Conservation (phyloP, 2,797 vertebrate genomes). For the Mormyrus hasselquistii region DNA sequence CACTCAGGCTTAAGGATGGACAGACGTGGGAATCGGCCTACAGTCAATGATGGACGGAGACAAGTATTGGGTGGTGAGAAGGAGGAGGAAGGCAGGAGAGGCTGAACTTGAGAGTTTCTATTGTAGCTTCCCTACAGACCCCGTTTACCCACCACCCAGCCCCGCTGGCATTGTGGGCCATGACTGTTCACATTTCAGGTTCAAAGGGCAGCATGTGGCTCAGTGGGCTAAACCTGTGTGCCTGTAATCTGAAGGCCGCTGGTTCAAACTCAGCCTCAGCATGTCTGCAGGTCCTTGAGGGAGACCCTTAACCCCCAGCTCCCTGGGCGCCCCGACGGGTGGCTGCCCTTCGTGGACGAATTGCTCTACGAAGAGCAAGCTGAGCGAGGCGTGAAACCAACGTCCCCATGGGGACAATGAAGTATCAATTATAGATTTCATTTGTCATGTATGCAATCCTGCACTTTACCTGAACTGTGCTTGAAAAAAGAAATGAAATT, state of each 20-base stretch:
- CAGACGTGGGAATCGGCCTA: neutral
- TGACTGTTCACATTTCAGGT: neutral
- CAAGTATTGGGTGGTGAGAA: neutral
- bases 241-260: neutral
- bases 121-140: neutral
- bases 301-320: neutral
- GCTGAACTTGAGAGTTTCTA: neutral
- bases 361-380: neutral
- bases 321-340: neutral
- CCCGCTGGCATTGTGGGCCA: neutral
- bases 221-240: neutral
- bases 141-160: neutral
- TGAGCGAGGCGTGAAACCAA: too few species aligned
- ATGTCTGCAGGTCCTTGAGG: neutral
- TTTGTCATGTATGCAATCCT: neutral
- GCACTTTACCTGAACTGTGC: neutral
- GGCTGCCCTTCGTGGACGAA: neutral
- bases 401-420: neutral
- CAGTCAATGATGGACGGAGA: neutral
- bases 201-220: neutral
- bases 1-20: neutral
- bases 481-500: neutral
- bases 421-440: neutral
- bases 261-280: neutral
- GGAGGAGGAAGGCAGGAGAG: neutral